Conservation (phyloP, 1,140 invertebrate genomes). For the Pseudobourletiella spinata region DNA sequence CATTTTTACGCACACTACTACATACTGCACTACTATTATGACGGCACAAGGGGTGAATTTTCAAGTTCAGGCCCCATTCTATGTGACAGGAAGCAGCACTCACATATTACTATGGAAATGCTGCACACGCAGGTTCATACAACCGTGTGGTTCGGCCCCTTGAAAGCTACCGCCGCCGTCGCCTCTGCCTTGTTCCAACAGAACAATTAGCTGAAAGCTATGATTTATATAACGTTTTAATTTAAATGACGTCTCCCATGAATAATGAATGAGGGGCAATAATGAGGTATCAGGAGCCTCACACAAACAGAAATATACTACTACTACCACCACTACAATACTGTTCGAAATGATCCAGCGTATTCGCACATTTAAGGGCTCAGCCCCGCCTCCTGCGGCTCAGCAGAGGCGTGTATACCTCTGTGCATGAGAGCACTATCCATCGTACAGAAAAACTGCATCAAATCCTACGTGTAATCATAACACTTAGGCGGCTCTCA, state of each 20-base stretch:
- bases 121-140: too few species aligned
- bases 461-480: too few species aligned
- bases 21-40: too few species aligned
- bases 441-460: too few species aligned
- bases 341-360: background rate
- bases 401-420: background rate
- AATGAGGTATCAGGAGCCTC: conserved; percentile 4
- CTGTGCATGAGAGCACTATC: too few species aligned
- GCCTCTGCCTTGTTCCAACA: conserved; percentile 2
- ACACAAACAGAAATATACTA: background rate
- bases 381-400: conserved; percentile 1
- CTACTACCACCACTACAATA: background rate
- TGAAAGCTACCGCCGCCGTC: too few species aligned
- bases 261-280: conserved; percentile 5
- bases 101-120: too few species aligned
- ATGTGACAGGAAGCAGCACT: too few species aligned
- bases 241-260: conserved; percentile 5
- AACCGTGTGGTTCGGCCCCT: background rate
- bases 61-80: too few species aligned
- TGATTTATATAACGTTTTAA: conserved; percentile 11
- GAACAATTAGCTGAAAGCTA: conserved; percentile 7
- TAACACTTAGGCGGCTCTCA: too few species aligned
- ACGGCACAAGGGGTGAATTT: too few species aligned
- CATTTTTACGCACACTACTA: too few species aligned
- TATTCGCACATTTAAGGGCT: conserved; percentile 6